Base-by-base conservation (phyloP, 2,113 vertebrate genomes). In the Potamarius usumacintae region DNA sequence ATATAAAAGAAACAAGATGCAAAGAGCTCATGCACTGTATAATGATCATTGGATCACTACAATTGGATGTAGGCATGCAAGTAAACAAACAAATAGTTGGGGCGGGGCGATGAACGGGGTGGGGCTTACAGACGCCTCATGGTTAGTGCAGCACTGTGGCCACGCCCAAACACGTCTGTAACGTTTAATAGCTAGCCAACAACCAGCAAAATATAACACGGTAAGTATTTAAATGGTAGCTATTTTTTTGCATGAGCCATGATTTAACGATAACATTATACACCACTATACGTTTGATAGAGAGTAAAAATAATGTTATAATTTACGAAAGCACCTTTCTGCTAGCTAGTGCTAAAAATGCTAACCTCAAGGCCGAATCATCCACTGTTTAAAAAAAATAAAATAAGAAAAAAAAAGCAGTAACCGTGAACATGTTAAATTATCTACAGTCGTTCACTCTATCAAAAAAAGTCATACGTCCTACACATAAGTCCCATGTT, bases 281-380 rank as follows among this genome's bases (percentile, higher is more conserved):
- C 30, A 62, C 18, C 34, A 52, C 11, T 62, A 65, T 25, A 63
- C 34, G 34, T 17, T 71, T 65, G 7, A 25, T 7, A 72, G 11
- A 58, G 14, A 22, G 15, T 14, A 50, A 63, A 82, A 22, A 20
- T 22, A 63, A 18, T 15, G 58, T 5, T 22, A 10, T 60, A 20
- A 53, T 30, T 55, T 71, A 57, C 52, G 52, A 57, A 69, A 25
- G 27, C 53, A 60, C 11, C 0, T 30, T 58, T 42, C 42, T 48
- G 62, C 48, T 67, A 84, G 72, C 25, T 15, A 58, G 22, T 55
- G 78, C 53, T 81, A 60, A 42, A 42, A 42, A 79, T 48, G 77
- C 78, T 82, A 87, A 87, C 62, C 82, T 62, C 48, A 53, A 87
- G 20, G 42, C 65, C 65, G 53, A 74, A 87, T 72, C 78, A 20